Evolutionary conservation across 2,113 vertebrate genomes (phyloP), one percentile per base, ranked within the genome.

Genomic region (Cololabis saira): DNA sequence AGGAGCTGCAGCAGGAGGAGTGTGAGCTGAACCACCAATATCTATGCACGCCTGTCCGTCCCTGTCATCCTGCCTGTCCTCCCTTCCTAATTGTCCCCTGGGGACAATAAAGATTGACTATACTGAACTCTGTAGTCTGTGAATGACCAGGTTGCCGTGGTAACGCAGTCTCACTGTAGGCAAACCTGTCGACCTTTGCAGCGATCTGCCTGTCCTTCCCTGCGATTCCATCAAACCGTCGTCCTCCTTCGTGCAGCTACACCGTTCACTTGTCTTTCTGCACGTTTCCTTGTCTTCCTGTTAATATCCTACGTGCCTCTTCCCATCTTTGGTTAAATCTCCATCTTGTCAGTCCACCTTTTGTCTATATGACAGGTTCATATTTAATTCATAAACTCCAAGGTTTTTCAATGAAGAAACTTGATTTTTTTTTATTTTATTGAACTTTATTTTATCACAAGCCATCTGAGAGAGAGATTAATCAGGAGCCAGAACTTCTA

Each of bases 131-230:
- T 61, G 61, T 13, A 7, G 74, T 71, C n/a, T n/a, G 65, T 44
- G 60, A 81, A 61, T 80, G 84, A 76, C 58, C 63, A 78, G 74
- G 87, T 87, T 80, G 58, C 78, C 49, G 0, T 8, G 82, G 80
- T 42, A 76, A 84, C 61, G 1, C 5, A 0, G 43, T 63, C 61
- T 74, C 78, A 70, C 69, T 81, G 67, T 82, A 74, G 8, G 22
- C 13, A 13, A 81, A 74, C 65, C 76, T 76, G 72, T 62, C 57
- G 63, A 83, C 81, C 74, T 76, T 76, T 42, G 6, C 74, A 13
- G 57, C 78, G 55, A 75, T 71, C 78, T 19, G 18, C 0, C 58
- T 12, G 48, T 74, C 71, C 4, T 14, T 73, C 67, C 59, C 55
- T 55, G 12, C 2, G 42, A 41, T 13, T 65, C 65, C 41, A 37